Conservation (phyloP, 2,797 vertebrate species). For the Betta splendens region DNA sequence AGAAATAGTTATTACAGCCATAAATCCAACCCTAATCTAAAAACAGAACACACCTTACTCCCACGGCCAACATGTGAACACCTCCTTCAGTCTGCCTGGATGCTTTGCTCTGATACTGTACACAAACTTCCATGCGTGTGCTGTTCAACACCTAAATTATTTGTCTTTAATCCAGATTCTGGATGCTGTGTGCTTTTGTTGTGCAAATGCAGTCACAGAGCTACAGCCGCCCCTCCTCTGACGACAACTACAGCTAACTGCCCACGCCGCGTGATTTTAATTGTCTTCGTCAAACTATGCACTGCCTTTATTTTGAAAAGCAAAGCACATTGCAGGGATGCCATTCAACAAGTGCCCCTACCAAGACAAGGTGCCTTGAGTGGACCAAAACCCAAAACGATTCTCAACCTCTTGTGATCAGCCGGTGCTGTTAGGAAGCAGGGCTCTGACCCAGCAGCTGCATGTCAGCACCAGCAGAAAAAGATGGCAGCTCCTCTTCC, state of each 20-base stretch:
- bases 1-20: too few relatives aligned
- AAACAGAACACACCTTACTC: not conserved
- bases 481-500: constrained; percentile 21
- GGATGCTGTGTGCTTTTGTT: too few relatives aligned
- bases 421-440: constrained; percentile 2
- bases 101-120: not conserved
- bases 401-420: not conserved
- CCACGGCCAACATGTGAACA: not conserved
- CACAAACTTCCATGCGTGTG: too few relatives aligned
- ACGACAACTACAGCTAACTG: too few relatives aligned
- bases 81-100: not conserved
- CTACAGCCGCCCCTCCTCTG: too few relatives aligned
- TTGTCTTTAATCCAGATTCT: too few relatives aligned
- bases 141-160: too few relatives aligned
- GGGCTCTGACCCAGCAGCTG: constrained; percentile 16
- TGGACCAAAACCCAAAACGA: not conserved
- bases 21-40: too few relatives aligned
- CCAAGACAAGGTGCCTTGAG: not conserved
- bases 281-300: not conserved
- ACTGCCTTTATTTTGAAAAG: not conserved
- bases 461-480: constrained; percentile 12
- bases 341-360: not conserved
- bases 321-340: too few relatives aligned
- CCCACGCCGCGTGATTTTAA: too few relatives aligned
- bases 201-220: too few relatives aligned